These are phyloP conservation scores for Chironomus riparius DNA, from an alignment of 2,888 invertebrate genomes.

Conservation along the genomic window DNA sequence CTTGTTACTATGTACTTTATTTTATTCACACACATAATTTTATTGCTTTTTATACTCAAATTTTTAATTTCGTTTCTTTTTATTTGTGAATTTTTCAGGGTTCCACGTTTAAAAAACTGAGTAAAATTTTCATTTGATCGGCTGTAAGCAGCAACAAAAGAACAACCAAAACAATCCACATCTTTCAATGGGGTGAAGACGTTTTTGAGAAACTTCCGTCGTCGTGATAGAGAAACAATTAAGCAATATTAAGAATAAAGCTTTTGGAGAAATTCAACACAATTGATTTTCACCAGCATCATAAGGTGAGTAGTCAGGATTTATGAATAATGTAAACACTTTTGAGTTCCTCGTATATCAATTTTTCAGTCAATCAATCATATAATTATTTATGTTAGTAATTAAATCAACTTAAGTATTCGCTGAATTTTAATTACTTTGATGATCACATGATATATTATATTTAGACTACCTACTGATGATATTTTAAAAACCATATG, in stretches of 20 bases:
- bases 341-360: no score
- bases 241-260: background rate
- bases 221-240: background rate
- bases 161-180: background rate
- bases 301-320: background rate
- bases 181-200: slow-evolving; percentile 4
- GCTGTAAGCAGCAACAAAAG: background rate
- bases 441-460: no score
- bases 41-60: background rate
- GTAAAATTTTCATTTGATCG: background rate
- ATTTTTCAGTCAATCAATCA: no score
- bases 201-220: background rate
- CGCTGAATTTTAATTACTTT: no score
- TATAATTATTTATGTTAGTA: no score
- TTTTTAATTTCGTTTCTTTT: background rate
- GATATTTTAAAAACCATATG: no score
- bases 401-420: no score
- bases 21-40: background rate
- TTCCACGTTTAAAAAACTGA: background rate
- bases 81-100: background rate
- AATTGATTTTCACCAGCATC: background rate
- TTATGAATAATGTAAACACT: no score
- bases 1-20: background rate
- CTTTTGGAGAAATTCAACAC: no score
- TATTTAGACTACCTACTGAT: no score